Evolutionary conservation across 2,797 vertebrate genomes (phyloP).

Genomic region (Leptoclinus maculatus): DNA sequence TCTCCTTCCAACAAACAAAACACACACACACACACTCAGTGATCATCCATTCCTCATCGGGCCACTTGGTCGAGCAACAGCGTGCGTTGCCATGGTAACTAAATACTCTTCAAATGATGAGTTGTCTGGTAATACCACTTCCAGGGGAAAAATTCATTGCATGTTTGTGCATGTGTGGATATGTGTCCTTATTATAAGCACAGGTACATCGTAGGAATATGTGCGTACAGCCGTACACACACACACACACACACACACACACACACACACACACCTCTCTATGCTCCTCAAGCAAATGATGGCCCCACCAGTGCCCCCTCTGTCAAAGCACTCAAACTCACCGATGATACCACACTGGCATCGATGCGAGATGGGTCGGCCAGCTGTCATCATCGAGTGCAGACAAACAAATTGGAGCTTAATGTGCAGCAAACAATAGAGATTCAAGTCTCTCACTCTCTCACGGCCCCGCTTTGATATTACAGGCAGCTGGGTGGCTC

Average conservation of each 20-base stretch:
- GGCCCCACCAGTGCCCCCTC: conserved; percentile 20
- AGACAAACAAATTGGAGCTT: conserved; percentile 64
- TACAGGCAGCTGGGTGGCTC: conserved; percentile 31
- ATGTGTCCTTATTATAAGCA: conserved; percentile 36
- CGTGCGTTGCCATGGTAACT: conserved; percentile 56
- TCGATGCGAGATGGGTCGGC: conserved; percentile 28
- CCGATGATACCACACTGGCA: conserved; percentile 44
- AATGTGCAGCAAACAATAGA: conserved; percentile 58
- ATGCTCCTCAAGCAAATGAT: conserved; percentile 17
- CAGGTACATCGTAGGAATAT: conserved; percentile 33
- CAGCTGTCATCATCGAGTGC: conserved; percentile 44
- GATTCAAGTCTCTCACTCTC: conserved; percentile 55
- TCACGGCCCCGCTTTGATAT: conserved; percentile 41
- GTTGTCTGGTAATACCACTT: conserved; percentile 44
- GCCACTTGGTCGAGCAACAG: conserved; percentile 20
- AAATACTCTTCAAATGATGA: conserved; percentile 54
- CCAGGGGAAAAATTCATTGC: conserved; percentile 19
- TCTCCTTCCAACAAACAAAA: conserved; percentile 33
- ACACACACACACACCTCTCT: neutral
- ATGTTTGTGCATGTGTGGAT: conserved; percentile 32
- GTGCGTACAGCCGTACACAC: neutral
- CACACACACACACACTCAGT: neutral
- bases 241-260: neutral
- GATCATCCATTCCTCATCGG: conserved; percentile 42
- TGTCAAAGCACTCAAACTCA: conserved; percentile 35